phyloP scores from a whole-genome alignment of 1,140 invertebrate genomes.

The Neuroterus valhalla region DNA sequence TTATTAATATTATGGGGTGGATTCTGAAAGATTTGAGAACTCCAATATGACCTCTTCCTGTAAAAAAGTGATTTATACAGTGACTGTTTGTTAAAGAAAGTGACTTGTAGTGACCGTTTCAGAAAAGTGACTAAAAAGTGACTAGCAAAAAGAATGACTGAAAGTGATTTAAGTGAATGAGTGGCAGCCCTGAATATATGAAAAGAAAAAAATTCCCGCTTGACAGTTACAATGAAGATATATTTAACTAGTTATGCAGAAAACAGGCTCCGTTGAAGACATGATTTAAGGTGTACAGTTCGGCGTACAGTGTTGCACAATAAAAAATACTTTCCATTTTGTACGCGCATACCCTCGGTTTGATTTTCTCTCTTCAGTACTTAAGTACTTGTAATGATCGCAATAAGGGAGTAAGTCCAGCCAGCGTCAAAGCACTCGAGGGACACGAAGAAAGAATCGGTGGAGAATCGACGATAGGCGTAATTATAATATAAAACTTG shows the following conservation, averaged over 20 bases:
- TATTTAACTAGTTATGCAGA: neutral
- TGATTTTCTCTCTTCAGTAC: slow-evolving; percentile 5
- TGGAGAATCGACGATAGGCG: slow-evolving; percentile 53
- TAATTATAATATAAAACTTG: slow-evolving; percentile 71
- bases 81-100: too few relatives aligned
- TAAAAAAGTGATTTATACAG: too few relatives aligned
- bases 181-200: too few relatives aligned
- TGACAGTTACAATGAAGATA: slow-evolving; percentile 3
- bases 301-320: slow-evolving; percentile 6
- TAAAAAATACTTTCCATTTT: slow-evolving; percentile 20
- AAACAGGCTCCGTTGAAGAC: neutral
- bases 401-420: slow-evolving; percentile 12
- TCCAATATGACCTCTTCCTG: too few relatives aligned
- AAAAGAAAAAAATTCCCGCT: neutral
- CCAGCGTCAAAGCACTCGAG: neutral
- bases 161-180: too few relatives aligned
- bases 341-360: slow-evolving; percentile 1
- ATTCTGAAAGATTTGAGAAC: too few relatives aligned
- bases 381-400: slow-evolving; percentile 30
- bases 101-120: too few relatives aligned
- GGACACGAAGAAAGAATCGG: slow-evolving; percentile 1
- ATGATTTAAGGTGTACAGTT: slow-evolving; percentile 1
- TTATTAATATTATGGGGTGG: too few relatives aligned
- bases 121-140: too few relatives aligned
- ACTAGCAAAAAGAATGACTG: too few relatives aligned